These are phyloP conservation scores for Cantharis flavilabris DNA, from an alignment of 2,888 invertebrate species.

Conservation along the genomic window DNA sequence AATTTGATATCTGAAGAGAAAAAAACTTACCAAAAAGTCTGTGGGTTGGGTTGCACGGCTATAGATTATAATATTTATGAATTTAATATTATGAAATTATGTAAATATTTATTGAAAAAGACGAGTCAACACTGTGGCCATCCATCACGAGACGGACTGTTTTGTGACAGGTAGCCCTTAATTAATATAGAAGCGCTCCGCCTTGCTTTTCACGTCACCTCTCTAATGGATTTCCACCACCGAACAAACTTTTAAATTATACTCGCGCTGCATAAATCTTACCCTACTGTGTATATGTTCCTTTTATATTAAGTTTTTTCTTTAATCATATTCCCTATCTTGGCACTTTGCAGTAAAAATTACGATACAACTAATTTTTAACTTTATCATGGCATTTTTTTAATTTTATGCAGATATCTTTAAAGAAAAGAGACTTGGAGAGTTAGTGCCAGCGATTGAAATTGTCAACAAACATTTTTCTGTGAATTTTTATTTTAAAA, in stretches of 20 bases:
- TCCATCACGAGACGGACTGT: constrained; percentile 53
- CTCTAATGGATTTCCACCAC: constrained; percentile 54
- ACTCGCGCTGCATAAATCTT: constrained; percentile 50
- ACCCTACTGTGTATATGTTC: constrained; percentile 35
- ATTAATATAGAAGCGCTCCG: constrained; percentile 55
- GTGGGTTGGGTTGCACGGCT: background rate
- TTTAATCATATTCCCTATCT: background rate
- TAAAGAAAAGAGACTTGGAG: background rate
- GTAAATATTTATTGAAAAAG: constrained; percentile 5
- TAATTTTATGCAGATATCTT: background rate
- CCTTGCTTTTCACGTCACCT: constrained; percentile 54
- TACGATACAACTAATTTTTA: background rate
- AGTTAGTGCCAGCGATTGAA: background rate
- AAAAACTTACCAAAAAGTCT: background rate
- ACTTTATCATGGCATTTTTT: background rate
- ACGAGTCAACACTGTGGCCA: constrained; percentile 50
- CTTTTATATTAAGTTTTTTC: constrained; percentile 31
- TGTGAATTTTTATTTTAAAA: background rate
- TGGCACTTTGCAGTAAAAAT: constrained; percentile 4
- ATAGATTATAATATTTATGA: background rate
- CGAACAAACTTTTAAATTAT: constrained; percentile 52
- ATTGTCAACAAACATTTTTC: background rate
- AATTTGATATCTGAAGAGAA: background rate
- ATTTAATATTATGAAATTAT: background rate
- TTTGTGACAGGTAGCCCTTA: constrained; percentile 55